These are phyloP conservation scores for Leucozona laternaria DNA, from an alignment of 2,888 invertebrate species.

Conservation along the genomic window DNA sequence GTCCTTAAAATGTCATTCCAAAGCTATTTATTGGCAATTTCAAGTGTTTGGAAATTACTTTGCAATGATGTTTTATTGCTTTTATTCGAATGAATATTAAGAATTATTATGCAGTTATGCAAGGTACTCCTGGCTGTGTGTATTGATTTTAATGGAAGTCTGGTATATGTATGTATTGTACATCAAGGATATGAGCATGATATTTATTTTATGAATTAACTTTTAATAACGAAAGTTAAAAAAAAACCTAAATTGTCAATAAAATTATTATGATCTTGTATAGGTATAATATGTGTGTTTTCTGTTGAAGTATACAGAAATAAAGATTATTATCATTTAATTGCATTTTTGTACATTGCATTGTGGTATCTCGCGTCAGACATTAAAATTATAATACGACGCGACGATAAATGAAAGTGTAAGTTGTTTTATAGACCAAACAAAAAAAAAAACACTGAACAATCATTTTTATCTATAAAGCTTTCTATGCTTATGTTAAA, in stretches of 20 bases:
- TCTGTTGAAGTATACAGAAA: no score
- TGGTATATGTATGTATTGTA: not conserved
- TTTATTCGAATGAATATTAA: slow-evolving; percentile 22
- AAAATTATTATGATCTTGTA: not conserved
- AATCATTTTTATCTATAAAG: no score
- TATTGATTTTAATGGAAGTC: slow-evolving; percentile 38
- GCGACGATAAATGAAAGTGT: not conserved
- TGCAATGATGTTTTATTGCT: slow-evolving; percentile 52
- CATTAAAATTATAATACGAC: not conserved
- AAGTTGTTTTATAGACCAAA: no score
- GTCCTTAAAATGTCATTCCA: slow-evolving; percentile 58
- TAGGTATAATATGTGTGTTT: not conserved
- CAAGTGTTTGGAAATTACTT: slow-evolving; percentile 60
- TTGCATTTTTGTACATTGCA: not conserved
- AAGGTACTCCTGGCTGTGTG: not conserved
- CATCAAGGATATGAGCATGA: not conserved
- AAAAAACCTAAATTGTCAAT: not conserved
- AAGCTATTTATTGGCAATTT: slow-evolving; percentile 69
- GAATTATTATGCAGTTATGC: slow-evolving; percentile 57
- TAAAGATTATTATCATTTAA: slow-evolving; percentile 17
- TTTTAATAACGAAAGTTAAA: slow-evolving; percentile 19
- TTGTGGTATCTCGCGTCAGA: not conserved
- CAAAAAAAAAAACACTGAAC: no score
- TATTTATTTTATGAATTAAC: slow-evolving; percentile 16
- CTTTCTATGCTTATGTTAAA: no score